Evolutionary conservation across 2,888 invertebrate genomes (phyloP).

Genomic region (Chromoteleia sp.): DNA sequence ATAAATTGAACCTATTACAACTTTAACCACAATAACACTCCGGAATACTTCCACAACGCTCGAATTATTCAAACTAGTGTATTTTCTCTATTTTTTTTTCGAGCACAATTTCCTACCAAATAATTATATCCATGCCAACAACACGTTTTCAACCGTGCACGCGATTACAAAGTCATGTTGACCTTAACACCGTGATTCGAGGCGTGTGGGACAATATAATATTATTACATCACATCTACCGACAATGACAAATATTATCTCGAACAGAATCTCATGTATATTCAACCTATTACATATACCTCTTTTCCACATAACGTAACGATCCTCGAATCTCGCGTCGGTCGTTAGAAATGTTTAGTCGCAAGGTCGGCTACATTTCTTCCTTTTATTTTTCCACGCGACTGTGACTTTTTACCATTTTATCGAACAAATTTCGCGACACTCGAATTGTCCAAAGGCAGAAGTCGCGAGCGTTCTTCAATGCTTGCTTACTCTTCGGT

Average conservation of each 20-base stretch:
- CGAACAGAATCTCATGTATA: constrained; percentile 36
- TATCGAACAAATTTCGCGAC: too few relatives aligned
- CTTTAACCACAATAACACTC: too few relatives aligned
- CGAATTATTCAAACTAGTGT: background rate
- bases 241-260: constrained; percentile 38
- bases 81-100: background rate
- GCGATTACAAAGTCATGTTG: constrained; percentile 25
- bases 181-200: constrained; percentile 35
- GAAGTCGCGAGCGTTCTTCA: too few relatives aligned
- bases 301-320: constrained; percentile 15
- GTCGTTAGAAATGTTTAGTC: constrained; percentile 1
- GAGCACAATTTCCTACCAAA: background rate
- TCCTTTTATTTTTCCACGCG: constrained; percentile 9
- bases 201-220: constrained; percentile 28
- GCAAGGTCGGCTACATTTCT: constrained; percentile 4
- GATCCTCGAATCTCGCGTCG: background rate
- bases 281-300: constrained; percentile 31
- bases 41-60: too few relatives aligned
- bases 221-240: constrained; percentile 34
- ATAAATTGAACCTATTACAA: too few relatives aligned
- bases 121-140: background rate
- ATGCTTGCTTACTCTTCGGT: too few relatives aligned
- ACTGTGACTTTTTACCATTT: background rate
- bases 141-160: background rate
- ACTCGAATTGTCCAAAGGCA: too few relatives aligned